Evolutionary conservation across 2,797 vertebrate species (phyloP), one percentile per base, ranked within the genome.

Genomic region (Pelobates cultripes): DNA sequence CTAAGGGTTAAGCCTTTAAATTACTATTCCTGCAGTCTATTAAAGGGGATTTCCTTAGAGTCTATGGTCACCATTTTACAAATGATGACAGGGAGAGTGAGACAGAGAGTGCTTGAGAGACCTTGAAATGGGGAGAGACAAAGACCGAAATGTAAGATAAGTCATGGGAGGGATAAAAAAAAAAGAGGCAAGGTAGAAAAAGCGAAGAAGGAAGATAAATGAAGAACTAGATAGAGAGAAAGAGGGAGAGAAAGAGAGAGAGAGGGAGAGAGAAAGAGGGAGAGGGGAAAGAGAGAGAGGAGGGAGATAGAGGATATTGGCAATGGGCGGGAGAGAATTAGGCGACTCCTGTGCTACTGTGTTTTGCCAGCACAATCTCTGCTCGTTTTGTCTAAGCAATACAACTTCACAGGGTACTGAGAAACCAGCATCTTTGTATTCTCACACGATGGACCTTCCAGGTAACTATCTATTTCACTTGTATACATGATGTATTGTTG

Each of bases 311-410:
- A 47, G 80, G 92, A 92, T 91, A 91, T 91, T 92, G 93, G 95
- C 91, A 92, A 93, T 93, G 96, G 94, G 96, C 94, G 92, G 95
- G 94, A 94, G 94, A 92, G 92, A 92, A 89, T 90, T 92, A 92
- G 92, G 92, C 90, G 92, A 94, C 88, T 90, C 88, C 85, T 82
- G 91, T 88, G 86, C 90, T 90, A 86, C 90, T 90, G 90, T 91
- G 89, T 91, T 87, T 88, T 80, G 86, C 85, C 90, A 91, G 91
- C 91, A 89, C 91, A 91, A 86, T 87, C 90, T 91, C 90, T 83
- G 88, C 93, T 94, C 95, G 91, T 91, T 94, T 93, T 89, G 87
- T 91, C 90, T 87, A 77, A 89, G 90, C 92, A 83, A 88, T 89
- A 86, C 89, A 90, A 93, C 88, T 95, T 92, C 90, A 88, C 90